Base-by-base conservation (phyloP, 1,140 invertebrate species). In the Ditylenchus dipsaci region DNA sequence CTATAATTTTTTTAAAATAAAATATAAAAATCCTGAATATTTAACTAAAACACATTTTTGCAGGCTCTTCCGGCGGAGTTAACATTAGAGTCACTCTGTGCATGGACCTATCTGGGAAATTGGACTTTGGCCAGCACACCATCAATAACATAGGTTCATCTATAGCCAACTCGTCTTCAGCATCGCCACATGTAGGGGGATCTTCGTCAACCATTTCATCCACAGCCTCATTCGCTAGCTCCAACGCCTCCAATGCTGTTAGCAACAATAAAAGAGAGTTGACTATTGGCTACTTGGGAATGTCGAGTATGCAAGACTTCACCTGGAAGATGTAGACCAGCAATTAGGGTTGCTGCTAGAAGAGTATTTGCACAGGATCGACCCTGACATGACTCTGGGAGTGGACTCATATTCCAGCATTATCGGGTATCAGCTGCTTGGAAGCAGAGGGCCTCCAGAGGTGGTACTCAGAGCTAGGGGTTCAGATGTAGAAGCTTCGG, bases 341-440 rank as follows among this genome's bases (percentile, higher is more conserved):
- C 89, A 91, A 68, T 89, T 97, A 58, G 87, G 91, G 78, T 89
- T 91, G 82, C 89, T 91, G 67, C 95, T 97, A 80, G 95, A 95
- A 83, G 88, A 97, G 78, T 96, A 96, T 83, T 87, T 97, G 29
- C 88, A 71, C 8, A 88, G 91, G 76, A 89, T 97, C 69, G 95
- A 98, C 85, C 91, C 92, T 0, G 89, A 90, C 1, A 90, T 90
- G 17, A 92, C 91, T 84, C 85, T 98, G 27, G 94, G 94, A 15
- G 85, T 98, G 0, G 91, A 90, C 70, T 69, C 60, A 9, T 86
- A 97, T 30, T 65, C 73, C 71, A 91, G 90, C 13, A 89, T 97
- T 33, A 89, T 90, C 62, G 91, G 90, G 53, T 97, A 96, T 84
- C 91, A 94, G 78, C 85, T 97, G 53, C 3, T 23, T 56, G 53